Evolutionary conservation across 2,113 vertebrate species (phyloP), one percentile per base, ranked within the genome.

Genomic region (Oreochromis niloticus): DNA sequence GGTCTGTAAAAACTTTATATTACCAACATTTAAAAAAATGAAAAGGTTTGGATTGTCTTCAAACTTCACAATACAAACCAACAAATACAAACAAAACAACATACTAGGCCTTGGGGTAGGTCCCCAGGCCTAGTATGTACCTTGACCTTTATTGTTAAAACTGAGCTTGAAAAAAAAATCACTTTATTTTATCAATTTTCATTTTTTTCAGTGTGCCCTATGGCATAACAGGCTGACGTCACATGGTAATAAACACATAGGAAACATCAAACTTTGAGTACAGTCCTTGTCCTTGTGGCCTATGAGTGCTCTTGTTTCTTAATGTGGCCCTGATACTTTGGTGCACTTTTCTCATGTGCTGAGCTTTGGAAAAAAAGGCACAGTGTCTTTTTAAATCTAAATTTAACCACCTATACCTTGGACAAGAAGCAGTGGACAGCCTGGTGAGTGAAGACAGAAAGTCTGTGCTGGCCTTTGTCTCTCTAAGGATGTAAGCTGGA

Each of bases 381-480:
- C 39, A 27, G 19, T 43, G 41, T 30, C 63, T 84, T 52, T 78
- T 56, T 48, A 71, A 63, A 84, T 91, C 86, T 88, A 94, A 84
- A 85, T 87, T 87, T 91, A 91, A 86, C 89, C 90, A 87, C 87
- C 81, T 78, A 83, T 34, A 81, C 81, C 83, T 85, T 84, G 85
- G 68, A 63, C 46, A 59, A 79, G 81, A 88, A 68, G n/a, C 63
- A 48, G 81, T 32, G 10, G 14, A 84, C 46, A 19, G 71, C 27
- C 79, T 16, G 75, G 16, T 68, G 86, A 89, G 36, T 73, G 82
- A 93, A 86, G 87, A 89, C 84, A 66, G 27, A 82, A 46, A 88
- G 85, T 82, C 90, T 68, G 43, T 59, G 27, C 30, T 43, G 66
- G 89, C 87, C 85, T 87, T 94, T 90, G 88, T 92, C 89, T 89